A percentile compares a stretch with the other conserved stretches of the same genome.
Conservation (phyloP, 2,888 invertebrate genomes). For the Philereme vetulata region DNA sequence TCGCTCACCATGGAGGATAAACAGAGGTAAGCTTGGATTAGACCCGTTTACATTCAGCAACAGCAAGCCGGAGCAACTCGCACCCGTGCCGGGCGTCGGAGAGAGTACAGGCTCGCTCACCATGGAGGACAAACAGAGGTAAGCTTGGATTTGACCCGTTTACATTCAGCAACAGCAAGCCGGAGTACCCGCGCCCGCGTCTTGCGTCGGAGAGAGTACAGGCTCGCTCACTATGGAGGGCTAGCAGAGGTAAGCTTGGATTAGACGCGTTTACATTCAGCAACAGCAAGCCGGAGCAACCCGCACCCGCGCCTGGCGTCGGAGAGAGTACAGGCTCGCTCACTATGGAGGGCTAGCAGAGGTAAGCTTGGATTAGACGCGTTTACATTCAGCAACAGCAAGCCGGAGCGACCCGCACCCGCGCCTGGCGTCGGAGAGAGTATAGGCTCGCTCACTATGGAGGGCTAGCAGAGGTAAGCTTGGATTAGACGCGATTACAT, state of each 20-base stretch:
- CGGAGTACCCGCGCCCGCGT: conserved; percentile 46
- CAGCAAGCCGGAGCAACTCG: conserved; percentile 45
- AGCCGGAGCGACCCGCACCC: conserved; percentile 48
- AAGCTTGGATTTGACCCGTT: conserved; percentile 82
- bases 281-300: conserved; percentile 46
- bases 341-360: conserved; percentile 86
- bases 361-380: conserved; percentile 84
- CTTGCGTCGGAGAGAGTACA: conserved; percentile 44
- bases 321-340: conserved; percentile 62
- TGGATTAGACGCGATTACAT: conserved; percentile 80
- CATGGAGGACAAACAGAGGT: conserved; percentile 86
- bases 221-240: conserved; percentile 83
- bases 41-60: conserved; percentile 68
- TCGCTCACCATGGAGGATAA: conserved; percentile 85
- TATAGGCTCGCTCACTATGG: conserved; percentile 75
- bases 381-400: conserved; percentile 57
- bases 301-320: conserved; percentile 40
- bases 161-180: conserved; percentile 52
- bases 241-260: conserved; percentile 85
- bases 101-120: conserved; percentile 68
- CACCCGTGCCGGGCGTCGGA: conserved; percentile 38
- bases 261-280: conserved; percentile 74
- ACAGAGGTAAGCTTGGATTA: conserved; percentile 84
- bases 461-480: conserved; percentile 86
- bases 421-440: conserved; percentile 42